A percentile compares a stretch with the other conserved stretches of the same genome.
Evolutionary conservation across 2,797 vertebrate species (phyloP).

Genomic region (Rhodeus uyekii): DNA sequence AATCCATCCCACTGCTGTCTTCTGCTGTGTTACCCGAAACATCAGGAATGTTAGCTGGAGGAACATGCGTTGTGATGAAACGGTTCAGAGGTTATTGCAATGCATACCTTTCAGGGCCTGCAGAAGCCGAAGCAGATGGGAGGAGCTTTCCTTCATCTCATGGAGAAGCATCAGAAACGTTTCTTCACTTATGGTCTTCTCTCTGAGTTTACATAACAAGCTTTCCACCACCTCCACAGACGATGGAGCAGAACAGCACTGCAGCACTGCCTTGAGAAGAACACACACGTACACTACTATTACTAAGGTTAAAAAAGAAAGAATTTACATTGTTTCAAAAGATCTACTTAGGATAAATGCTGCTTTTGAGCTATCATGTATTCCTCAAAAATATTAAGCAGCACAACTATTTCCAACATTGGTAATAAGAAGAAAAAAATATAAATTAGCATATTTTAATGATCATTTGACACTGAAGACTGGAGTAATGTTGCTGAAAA

Average conservation of each 20-base stretch:
- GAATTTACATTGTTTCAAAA: background rate
- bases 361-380: background rate
- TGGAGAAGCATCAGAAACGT: slow-evolving; percentile 76
- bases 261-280: slow-evolving; percentile 74
- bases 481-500: background rate
- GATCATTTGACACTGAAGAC: background rate
- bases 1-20: slow-evolving; percentile 63
- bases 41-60: background rate
- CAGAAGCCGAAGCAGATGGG: slow-evolving; percentile 40
- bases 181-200: slow-evolving; percentile 72
- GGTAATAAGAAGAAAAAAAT: background rate
- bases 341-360: background rate
- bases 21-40: slow-evolving; percentile 48
- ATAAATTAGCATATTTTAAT: background rate
- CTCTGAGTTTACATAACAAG: slow-evolving; percentile 72
- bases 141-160: slow-evolving; percentile 65
- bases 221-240: slow-evolving; percentile 66
- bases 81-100: background rate
- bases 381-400: background rate
- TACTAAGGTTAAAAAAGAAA: no score
- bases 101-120: slow-evolving; percentile 48
- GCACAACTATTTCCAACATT: background rate
- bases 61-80: background rate
- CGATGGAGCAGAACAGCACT: slow-evolving; percentile 76
- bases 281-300: background rate